Percentiles rank a stretch among this genome's conserved stretches.
Conservation (phyloP, 2,797 vertebrate species). For the Morus bassanus region DNA sequence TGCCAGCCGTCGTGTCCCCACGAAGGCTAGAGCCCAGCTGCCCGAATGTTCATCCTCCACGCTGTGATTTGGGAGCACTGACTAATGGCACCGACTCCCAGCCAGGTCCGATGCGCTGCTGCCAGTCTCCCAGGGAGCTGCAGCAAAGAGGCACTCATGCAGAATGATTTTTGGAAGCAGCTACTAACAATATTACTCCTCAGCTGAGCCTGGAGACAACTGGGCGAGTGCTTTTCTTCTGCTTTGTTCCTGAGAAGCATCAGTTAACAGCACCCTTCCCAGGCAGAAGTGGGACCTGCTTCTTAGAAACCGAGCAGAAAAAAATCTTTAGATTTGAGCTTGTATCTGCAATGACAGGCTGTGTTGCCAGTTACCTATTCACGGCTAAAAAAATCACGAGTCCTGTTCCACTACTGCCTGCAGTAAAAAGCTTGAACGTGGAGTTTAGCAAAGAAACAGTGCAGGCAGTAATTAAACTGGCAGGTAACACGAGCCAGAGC, state of each 20-base stretch:
- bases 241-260: background rate
- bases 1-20: background rate
- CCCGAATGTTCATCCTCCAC: accelerated
- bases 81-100: accelerated
- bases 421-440: background rate
- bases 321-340: background rate
- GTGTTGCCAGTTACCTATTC: background rate
- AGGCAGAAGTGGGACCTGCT: background rate
- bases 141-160: background rate
- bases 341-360: background rate
- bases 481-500: background rate
- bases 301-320: background rate
- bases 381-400: background rate
- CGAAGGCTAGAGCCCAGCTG: background rate
- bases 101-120: background rate
- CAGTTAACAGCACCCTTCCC: background rate
- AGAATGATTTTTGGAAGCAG: background rate
- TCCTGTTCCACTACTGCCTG: background rate
- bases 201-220: background rate
- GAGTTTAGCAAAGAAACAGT: background rate
- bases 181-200: background rate
- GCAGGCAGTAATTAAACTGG: background rate
- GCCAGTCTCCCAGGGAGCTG: background rate
- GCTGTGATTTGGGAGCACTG: accelerated
- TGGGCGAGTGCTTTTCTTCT: background rate